phyloP scores from a whole-genome alignment of 2,113 vertebrate genomes.

The Percopsis transmontana region DNA sequence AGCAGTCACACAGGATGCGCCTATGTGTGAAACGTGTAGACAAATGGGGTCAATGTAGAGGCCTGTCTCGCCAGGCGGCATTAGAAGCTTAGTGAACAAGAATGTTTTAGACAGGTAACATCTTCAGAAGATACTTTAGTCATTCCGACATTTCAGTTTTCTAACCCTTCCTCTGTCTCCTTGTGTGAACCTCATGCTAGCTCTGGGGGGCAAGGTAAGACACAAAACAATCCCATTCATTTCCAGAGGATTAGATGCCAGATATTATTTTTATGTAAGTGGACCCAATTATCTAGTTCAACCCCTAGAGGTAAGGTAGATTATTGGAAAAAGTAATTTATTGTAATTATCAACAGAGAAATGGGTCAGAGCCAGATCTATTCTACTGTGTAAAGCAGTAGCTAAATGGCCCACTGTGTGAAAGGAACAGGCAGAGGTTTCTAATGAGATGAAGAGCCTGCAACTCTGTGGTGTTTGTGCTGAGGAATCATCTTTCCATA shows the following conservation, averaged over 20 bases:
- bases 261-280: conserved; percentile 25
- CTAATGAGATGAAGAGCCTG: conserved; percentile 54
- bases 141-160: conserved; percentile 43
- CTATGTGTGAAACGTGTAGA: too few species aligned
- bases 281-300: conserved; percentile 3
- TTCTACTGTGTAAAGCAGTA: too few species aligned
- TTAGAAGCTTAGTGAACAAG: conserved; percentile 28
- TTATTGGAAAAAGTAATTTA: conserved; percentile 7
- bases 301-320: neutral
- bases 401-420: neutral
- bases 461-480: conserved; percentile 43
- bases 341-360: neutral
- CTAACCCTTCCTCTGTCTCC: conserved; percentile 41
- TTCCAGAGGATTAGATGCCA: neutral
- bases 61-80: conserved; percentile 19
- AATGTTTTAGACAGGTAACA: conserved; percentile 30
- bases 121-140: conserved; percentile 27
- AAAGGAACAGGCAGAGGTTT: conserved; percentile 27
- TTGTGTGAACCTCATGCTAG: conserved; percentile 29
- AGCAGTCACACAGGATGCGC: conserved; percentile 22
- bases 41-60: neutral
- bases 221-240: neutral
- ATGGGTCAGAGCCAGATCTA: neutral
- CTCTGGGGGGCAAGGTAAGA: conserved; percentile 29
- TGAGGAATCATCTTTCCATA: conserved; percentile 56